Percentiles rank a stretch among this genome's conserved stretches.
phyloP scores from a whole-genome alignment of 2,797 vertebrate species.

The Malacoctenus gilli region DNA sequence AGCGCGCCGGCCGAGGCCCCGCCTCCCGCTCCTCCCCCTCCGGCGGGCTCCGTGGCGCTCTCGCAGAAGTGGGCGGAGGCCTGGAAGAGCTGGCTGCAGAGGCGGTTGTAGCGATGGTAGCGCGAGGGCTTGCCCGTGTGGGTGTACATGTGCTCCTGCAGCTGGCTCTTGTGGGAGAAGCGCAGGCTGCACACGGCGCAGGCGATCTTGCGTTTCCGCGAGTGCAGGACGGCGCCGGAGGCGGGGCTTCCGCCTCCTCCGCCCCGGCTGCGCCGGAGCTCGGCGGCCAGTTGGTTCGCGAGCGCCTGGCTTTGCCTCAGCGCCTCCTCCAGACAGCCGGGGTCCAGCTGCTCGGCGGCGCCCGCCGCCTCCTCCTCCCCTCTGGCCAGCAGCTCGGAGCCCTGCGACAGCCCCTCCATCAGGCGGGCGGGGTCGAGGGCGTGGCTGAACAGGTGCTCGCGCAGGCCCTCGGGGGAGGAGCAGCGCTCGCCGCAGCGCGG shows the following conservation, averaged over 20 bases:
- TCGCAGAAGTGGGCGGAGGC: constrained; percentile 81
- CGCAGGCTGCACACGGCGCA: constrained; percentile 90
- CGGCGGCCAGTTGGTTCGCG: constrained; percentile 77
- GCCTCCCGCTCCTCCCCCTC: constrained; percentile 38
- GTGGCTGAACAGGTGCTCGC: constrained; percentile 91
- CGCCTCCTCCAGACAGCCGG: constrained; percentile 83
- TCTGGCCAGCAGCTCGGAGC: constrained; percentile 70
- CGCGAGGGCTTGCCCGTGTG: constrained; percentile 90
- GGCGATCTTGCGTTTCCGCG: constrained; percentile 90
- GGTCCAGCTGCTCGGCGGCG: constrained; percentile 71
- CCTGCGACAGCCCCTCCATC: constrained; percentile 82
- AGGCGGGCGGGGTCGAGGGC: constrained; percentile 86
- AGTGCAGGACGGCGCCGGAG: constrained; percentile 74
- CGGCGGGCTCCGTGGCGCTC: constrained; percentile 66
- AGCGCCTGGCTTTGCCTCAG: constrained; percentile 88
- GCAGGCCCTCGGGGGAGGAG: constrained; percentile 84
- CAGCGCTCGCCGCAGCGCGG: constrained; percentile 94
- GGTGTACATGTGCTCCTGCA: constrained; percentile 94
- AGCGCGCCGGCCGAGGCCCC: constrained; percentile 36
- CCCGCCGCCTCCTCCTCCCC: constrained; percentile 74
- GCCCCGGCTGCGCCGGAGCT: constrained; percentile 71
- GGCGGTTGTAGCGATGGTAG: constrained; percentile 84
- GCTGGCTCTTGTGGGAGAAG: constrained; percentile 90
- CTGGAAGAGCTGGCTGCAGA: constrained; percentile 83
- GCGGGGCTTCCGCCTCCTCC: constrained; percentile 32